Percentiles rank a stretch among this genome's conserved stretches.
phyloP scores from a whole-genome alignment of 2,113 vertebrate genomes.

The Laterallus jamaicensis region DNA sequence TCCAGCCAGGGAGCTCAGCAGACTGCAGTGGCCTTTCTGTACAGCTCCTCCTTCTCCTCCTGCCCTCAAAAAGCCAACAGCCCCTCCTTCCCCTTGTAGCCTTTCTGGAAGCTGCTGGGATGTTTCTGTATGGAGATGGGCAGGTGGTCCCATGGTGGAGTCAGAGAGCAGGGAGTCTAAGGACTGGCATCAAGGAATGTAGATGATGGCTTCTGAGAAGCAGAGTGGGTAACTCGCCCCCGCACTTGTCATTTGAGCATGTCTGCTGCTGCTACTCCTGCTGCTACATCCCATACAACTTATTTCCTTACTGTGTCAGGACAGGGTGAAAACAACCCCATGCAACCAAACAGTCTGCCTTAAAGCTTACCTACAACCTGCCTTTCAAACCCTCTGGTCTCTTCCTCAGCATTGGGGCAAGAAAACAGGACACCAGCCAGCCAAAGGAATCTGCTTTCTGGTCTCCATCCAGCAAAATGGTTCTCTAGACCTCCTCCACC shows the following conservation, averaged over 20 bases:
- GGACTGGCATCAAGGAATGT: constrained; percentile 27
- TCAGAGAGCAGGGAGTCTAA: constrained; percentile 8
- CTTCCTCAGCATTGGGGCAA: constrained; percentile 55
- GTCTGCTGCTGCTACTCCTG: constrained; percentile 87
- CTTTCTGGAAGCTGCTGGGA: background rate
- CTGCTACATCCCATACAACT: constrained; percentile 83
- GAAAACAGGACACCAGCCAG: constrained; percentile 64
- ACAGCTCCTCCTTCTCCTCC: constrained; percentile 35
- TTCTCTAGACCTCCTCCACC: background rate
- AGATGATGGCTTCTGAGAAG: constrained; percentile 59
- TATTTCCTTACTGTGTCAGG: constrained; percentile 75
- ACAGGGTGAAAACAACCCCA: constrained; percentile 76
- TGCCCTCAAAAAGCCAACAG: background rate
- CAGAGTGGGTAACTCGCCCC: constrained; percentile 47
- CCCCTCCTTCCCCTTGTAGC: background rate
- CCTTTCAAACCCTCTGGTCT: constrained; percentile 71
- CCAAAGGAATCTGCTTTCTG: constrained; percentile 51
- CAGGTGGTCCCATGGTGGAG: background rate
- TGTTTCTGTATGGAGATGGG: background rate
- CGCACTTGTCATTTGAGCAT: constrained; percentile 78
- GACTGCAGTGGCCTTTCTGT: constrained; percentile 55
- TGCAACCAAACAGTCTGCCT: constrained; percentile 85
- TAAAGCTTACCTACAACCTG: constrained; percentile 82
- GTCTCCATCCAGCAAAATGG: background rate
- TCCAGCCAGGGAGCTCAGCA: constrained; percentile 57